These are phyloP conservation scores for Salvelinus namaycush DNA, from an alignment of 2,113 vertebrate genomes.

Conservation along the genomic window DNA sequence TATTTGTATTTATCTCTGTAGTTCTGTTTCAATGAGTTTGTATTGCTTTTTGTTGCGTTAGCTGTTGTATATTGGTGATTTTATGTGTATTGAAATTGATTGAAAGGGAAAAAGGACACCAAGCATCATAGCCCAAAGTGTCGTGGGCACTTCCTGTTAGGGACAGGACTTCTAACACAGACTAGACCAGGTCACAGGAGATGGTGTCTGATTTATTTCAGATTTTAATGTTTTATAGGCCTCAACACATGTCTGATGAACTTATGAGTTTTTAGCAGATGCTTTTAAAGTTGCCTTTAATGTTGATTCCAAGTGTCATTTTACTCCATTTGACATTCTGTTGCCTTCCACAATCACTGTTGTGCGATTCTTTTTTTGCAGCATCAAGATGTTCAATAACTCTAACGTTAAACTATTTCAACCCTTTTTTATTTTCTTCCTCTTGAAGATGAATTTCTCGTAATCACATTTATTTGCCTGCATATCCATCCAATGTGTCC, in stretches of 20 bases:
- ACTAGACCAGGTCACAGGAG: constrained; percentile 18
- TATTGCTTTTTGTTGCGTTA: not conserved
- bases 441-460: no score
- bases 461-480: not conserved
- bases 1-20: not conserved
- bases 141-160: not conserved
- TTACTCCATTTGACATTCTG: constrained; percentile 27
- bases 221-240: constrained; percentile 14
- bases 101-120: constrained; percentile 26
- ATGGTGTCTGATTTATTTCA: constrained; percentile 14
- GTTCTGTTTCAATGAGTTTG: not conserved
- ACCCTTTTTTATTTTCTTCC: no score
- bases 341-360: not conserved
- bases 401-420: no score
- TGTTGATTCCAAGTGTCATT: constrained; percentile 6
- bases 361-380: not conserved
- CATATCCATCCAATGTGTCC: not conserved
- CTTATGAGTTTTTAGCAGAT: constrained; percentile 8
- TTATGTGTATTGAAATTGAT: not conserved
- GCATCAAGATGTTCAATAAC: not conserved
- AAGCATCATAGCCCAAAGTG: not conserved
- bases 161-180: constrained; percentile 9
- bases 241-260: not conserved
- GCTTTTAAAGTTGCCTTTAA: constrained; percentile 20
- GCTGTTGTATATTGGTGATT: not conserved